phyloP scores from a whole-genome alignment of 2,113 vertebrate genomes.

The Cebus imitator region DNA sequence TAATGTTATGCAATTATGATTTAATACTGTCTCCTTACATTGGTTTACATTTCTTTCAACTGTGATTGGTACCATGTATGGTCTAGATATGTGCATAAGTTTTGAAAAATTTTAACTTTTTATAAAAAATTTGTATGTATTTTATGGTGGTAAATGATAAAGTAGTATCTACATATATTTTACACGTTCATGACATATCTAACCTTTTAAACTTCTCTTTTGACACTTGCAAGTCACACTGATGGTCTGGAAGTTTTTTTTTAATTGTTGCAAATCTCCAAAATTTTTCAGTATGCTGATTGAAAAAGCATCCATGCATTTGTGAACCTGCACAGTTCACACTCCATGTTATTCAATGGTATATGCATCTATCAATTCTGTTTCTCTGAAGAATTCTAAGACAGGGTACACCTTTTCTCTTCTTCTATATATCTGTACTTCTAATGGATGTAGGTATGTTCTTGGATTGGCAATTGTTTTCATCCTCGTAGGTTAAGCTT shows the following conservation, averaged over 20 bases:
- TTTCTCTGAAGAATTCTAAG: not conserved
- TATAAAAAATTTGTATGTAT: not conserved
- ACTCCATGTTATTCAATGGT: not conserved
- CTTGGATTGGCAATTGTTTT: not conserved
- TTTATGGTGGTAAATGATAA: not conserved
- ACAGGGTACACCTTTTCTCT: not conserved
- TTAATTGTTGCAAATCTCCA: not conserved
- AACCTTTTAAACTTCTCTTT: not conserved
- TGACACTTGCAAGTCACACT: not conserved
- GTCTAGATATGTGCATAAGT: not conserved
- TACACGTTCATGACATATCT: not conserved
- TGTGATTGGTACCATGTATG: not conserved
- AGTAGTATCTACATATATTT: not conserved
- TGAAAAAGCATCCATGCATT: not conserved
- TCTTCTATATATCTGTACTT: not conserved
- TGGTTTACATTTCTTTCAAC: not conserved
- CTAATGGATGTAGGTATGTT: not conserved
- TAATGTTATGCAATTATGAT: not conserved
- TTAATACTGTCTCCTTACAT: not conserved
- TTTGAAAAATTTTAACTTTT: not conserved
- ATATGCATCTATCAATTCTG: not conserved
- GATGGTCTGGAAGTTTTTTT: not conserved
- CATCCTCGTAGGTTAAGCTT: not conserved
- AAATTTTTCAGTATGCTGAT: not conserved
- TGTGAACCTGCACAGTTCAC: not conserved